Evolutionary conservation across 2,113 vertebrate species (phyloP), one percentile per base, ranked within the genome.

Genomic region (Ailurus styani): DNA sequence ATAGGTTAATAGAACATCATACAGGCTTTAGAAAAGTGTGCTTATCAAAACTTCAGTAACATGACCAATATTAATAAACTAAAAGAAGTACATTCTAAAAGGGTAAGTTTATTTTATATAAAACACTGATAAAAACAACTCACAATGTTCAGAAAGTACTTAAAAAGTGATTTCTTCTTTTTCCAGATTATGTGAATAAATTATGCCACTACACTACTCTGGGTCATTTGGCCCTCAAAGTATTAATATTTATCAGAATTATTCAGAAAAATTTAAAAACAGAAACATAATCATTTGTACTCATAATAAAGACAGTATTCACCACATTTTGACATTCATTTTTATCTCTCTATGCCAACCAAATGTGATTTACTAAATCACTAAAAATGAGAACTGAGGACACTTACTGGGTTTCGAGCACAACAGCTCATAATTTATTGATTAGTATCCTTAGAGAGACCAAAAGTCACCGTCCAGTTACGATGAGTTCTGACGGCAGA

Each of bases 231-330:
- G 64, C 21, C 50, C 40, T 93, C 73, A 55, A 62, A 66, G 13
- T 92, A 96, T 90, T 77, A 88, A 84, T 81, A 68, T 10, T 42
- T 94, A 27, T 78, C 37, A 87, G 37, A 90, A 92, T 83, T 78
- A 96, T 72, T 92, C 40, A 86, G 17, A 94, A 97, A 87, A 72
- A 6, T 0, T 85, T 37, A 37, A 11, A 87, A 87, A n/a, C 5
- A 5, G 11, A 14, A n/a, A 86, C 60, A 82, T 21, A 66, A 66
- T 23, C 27, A 8, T 87, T 70, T 78, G 12, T 85, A 82, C 20
- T 94, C 72, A 34, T 25, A 87, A 68, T 42, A 27, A 84, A 81
- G 62, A 64, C 5, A n/a, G 11, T 45, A 62, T 50, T 88, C 52
- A 87, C 27, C n/a, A 85, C 42, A 75, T 96, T 37, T 25, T 86